Conservation (phyloP, 2,888 invertebrate genomes). For the Tetropium fuscum region DNA sequence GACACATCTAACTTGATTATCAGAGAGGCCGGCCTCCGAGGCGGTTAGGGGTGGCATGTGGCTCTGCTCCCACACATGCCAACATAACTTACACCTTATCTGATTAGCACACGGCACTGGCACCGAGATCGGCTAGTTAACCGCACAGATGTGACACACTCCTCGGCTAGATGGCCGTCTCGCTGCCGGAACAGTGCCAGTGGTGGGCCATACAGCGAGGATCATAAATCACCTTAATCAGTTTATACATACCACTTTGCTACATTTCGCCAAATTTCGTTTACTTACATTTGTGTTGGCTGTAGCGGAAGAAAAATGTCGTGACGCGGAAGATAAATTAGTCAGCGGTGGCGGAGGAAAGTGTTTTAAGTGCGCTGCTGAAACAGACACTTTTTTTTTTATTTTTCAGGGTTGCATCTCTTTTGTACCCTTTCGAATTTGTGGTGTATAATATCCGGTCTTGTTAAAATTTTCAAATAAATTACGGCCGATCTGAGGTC, state of each 20-base stretch:
- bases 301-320: background rate
- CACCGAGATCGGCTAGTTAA: slow-evolving; percentile 38
- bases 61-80: slow-evolving; percentile 47
- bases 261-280: slow-evolving; percentile 31
- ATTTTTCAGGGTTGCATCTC: too few relatives aligned
- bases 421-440: too few relatives aligned
- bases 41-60: slow-evolving; percentile 43
- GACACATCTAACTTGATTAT: slow-evolving; percentile 62
- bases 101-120: slow-evolving; percentile 46
- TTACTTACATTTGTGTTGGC: slow-evolving; percentile 6
- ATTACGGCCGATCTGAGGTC: too few relatives aligned
- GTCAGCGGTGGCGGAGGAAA: background rate
- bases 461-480: too few relatives aligned
- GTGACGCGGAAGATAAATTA: background rate
- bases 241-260: slow-evolving; percentile 35
- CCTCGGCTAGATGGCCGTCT: slow-evolving; percentile 31
- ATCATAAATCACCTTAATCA: slow-evolving; percentile 40
- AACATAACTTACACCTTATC: slow-evolving; percentile 54
- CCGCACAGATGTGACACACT: slow-evolving; percentile 43
- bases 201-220: background rate
- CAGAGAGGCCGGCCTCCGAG: slow-evolving; percentile 6
- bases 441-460: too few relatives aligned
- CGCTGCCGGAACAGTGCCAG: slow-evolving; percentile 2
- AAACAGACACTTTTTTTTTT: too few relatives aligned
- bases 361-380: background rate